A percentile compares a stretch with the other conserved stretches of the same genome.
Conservation (phyloP, 2,888 invertebrate genomes). For the Noctua fimbriata region DNA sequence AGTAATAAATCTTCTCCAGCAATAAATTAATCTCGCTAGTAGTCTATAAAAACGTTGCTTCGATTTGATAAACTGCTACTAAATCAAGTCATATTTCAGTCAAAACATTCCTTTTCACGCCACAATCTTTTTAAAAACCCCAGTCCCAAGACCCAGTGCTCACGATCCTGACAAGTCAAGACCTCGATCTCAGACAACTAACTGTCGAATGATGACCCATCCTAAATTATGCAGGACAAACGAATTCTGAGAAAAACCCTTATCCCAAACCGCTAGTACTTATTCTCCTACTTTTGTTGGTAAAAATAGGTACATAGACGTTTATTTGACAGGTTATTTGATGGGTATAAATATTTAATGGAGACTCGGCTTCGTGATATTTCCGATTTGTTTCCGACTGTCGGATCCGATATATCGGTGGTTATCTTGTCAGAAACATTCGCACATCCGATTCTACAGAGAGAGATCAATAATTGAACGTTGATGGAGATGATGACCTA, state of each 20-base stretch:
- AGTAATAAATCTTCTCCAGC: background rate
- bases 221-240: constrained; percentile 54
- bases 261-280: constrained; percentile 8
- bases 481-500: background rate
- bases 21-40: background rate
- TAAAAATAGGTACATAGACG: constrained; percentile 20
- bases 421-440: constrained; percentile 1
- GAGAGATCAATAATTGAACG: background rate
- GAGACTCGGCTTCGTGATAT: constrained; percentile 18
- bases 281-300: constrained; percentile 32
- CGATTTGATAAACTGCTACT: background rate
- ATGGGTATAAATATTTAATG: constrained; percentile 47
- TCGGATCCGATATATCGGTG: constrained; percentile 27
- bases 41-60: background rate
- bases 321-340: constrained; percentile 48
- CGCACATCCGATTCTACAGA: background rate
- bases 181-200: constrained; percentile 45
- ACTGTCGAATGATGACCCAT: constrained; percentile 45
- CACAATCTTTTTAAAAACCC: background rate
- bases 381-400: constrained; percentile 34
- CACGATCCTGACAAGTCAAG: constrained; percentile 14
- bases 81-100: background rate
- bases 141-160: background rate
- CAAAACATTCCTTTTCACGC: background rate
- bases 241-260: constrained; percentile 24